phyloP scores from a whole-genome alignment of 2,113 vertebrate genomes.

The Potamarius usumacintae region DNA sequence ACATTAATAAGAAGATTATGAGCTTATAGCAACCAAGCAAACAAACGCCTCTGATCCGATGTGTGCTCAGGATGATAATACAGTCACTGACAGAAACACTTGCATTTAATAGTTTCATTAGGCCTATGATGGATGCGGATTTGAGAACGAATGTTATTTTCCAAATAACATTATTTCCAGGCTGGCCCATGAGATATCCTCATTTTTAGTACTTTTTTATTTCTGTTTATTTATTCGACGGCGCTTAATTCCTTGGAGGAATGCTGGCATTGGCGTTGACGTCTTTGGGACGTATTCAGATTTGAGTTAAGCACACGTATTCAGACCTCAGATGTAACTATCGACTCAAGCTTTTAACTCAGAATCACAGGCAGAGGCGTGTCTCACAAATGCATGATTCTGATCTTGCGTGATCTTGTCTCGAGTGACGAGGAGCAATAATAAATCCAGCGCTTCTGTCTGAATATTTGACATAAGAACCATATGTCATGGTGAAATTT shows the following conservation, averaged over 20 bases:
- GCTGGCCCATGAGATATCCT: not conserved
- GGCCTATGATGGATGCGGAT: conserved; percentile 1
- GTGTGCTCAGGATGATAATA: conserved; percentile 17
- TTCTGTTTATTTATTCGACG: not conserved
- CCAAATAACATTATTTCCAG: not conserved
- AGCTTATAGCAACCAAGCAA: conserved; percentile 24
- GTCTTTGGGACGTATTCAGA: not conserved
- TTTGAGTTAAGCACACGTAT: not conserved
- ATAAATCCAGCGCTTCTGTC: not conserved
- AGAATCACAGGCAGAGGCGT: not conserved
- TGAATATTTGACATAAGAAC: not conserved
- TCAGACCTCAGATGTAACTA: too few species aligned
- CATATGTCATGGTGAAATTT: not conserved
- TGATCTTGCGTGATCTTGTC: too few species aligned
- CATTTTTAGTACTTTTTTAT: not conserved
- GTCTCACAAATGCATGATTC: not conserved
- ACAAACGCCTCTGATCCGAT: conserved; percentile 17
- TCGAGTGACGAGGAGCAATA: too few species aligned
- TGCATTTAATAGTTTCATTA: conserved; percentile 16
- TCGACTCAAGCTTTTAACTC: too few species aligned
- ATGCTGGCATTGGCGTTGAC: not conserved
- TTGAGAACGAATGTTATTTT: not conserved
- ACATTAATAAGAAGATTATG: conserved; percentile 31
- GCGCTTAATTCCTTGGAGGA: not conserved
- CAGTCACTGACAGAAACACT: conserved; percentile 14